A percentile compares a stretch with the other conserved stretches of the same genome.
These are phyloP conservation scores for Forficula auricularia DNA, from an alignment of 1,140 invertebrate genomes.

Conservation along the genomic window DNA sequence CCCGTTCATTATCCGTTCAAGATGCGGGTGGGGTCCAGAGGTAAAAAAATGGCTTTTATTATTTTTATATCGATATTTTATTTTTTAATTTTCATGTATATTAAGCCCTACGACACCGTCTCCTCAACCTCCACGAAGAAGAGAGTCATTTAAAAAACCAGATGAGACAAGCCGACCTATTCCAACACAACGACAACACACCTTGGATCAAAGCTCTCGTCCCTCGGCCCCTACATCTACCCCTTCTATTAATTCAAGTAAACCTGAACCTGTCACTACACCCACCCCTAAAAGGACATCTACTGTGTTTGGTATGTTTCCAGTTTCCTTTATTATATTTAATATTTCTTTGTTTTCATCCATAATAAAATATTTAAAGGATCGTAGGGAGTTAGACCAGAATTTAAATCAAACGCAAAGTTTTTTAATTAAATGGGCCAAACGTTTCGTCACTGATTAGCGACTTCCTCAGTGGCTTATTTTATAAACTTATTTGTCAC, in stretches of 20 bases:
- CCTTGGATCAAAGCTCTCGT: conserved; percentile 23
- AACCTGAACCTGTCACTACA: conserved; percentile 27
- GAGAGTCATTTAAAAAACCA: conserved; percentile 39
- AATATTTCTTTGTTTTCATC: background rate
- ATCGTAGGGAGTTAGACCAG: too few species aligned
- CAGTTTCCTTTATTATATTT: too few species aligned
- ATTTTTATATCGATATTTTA: too few species aligned
- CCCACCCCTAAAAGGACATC: conserved; percentile 57
- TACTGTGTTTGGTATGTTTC: conserved; percentile 56
- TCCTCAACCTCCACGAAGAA: conserved; percentile 45
- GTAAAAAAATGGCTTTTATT: conserved; percentile 8
- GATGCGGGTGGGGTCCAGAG: conserved; percentile 40
- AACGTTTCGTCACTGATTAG: too few species aligned
- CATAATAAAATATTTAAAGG: too few species aligned
- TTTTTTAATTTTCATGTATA: background rate
- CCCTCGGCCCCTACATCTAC: conserved; percentile 12
- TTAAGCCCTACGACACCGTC: conserved; percentile 31
- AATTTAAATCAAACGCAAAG: background rate
- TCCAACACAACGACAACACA: conserved; percentile 32
- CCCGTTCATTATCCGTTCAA: conserved; percentile 38
- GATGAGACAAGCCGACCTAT: conserved; percentile 18
- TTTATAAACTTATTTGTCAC: too few species aligned
- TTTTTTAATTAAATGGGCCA: too few species aligned
- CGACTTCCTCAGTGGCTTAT: too few species aligned
- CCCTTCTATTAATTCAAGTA: conserved; percentile 20